Percentiles rank a stretch among this genome's conserved stretches.
Evolutionary conservation across 2,888 invertebrate genomes (phyloP).

Genomic region (Iphiclides podalirius): DNA sequence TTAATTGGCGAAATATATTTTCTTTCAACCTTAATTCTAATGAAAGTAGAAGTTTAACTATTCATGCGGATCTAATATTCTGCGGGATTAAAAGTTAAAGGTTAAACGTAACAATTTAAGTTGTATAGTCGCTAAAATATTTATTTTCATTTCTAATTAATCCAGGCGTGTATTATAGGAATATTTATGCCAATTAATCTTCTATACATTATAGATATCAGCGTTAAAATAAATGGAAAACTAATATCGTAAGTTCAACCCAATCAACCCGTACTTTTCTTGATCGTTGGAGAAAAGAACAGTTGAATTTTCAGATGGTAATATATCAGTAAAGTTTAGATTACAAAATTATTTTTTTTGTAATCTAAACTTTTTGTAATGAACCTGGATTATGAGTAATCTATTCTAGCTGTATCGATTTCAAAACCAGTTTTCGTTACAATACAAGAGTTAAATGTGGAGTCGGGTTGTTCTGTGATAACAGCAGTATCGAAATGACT

Average conservation of each 20-base stretch:
- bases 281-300: slow-evolving; percentile 27
- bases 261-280: slow-evolving; percentile 29
- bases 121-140: too few relatives aligned
- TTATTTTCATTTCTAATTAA: too few relatives aligned
- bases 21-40: too few relatives aligned
- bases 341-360: too few relatives aligned
- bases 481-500: background rate
- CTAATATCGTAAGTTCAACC: too few relatives aligned
- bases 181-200: slow-evolving; percentile 17
- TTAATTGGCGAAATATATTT: slow-evolving; percentile 7
- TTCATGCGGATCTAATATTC: too few relatives aligned
- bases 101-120: too few relatives aligned
- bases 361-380: too few relatives aligned
- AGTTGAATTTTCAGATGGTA: slow-evolving; percentile 23
- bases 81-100: too few relatives aligned
- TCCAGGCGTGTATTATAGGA: background rate
- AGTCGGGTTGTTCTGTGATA: background rate
- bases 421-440: background rate
- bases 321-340: background rate
- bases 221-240: background rate
- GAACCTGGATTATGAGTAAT: too few relatives aligned
- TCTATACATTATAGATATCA: background rate
- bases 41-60: too few relatives aligned
- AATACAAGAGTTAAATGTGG: background rate
- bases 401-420: background rate